phyloP scores from a whole-genome alignment of 2,888 invertebrate species.

The Dynastes grantii region DNA sequence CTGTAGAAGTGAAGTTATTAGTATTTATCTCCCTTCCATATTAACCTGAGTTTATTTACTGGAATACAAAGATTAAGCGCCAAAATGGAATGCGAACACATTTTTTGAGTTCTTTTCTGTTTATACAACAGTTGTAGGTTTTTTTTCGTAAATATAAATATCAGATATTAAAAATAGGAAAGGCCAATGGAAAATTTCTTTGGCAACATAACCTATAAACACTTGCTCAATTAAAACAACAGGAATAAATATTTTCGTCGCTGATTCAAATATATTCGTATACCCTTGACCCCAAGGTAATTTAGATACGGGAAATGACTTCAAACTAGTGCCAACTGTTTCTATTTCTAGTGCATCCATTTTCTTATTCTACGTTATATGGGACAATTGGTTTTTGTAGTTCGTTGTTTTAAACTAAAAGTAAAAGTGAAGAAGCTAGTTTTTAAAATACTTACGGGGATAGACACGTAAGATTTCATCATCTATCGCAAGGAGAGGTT shows the following conservation, averaged over 20 bases:
- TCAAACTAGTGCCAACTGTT: conserved; percentile 6
- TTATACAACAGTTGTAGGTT: background rate
- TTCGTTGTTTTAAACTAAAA: too few relatives aligned
- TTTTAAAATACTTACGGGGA: too few relatives aligned
- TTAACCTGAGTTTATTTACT: too few relatives aligned
- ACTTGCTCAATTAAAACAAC: conserved; percentile 3
- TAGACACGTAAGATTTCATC: too few relatives aligned
- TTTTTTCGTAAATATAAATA: background rate
- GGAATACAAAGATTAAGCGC: too few relatives aligned
- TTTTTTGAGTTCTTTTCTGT: background rate
- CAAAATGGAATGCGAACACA: too few relatives aligned
- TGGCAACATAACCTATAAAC: conserved; percentile 21
- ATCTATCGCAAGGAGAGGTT: too few relatives aligned
- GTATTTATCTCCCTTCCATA: too few relatives aligned
- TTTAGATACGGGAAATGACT: conserved; percentile 44
- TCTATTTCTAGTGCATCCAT: conserved; percentile 18
- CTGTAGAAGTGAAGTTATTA: too few relatives aligned
- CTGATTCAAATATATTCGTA: conserved; percentile 34
- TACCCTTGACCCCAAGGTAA: conserved; percentile 44
- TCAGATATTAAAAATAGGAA: conserved; percentile 1
- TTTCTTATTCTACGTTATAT: background rate
- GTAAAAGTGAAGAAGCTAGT: too few relatives aligned
- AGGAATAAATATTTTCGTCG: conserved; percentile 34
- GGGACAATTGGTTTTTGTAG: too few relatives aligned
- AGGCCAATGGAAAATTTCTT: conserved; percentile 12